Base-by-base conservation (phyloP, 2,113 vertebrate species). In the Oncorhynchus clarkii region DNA sequence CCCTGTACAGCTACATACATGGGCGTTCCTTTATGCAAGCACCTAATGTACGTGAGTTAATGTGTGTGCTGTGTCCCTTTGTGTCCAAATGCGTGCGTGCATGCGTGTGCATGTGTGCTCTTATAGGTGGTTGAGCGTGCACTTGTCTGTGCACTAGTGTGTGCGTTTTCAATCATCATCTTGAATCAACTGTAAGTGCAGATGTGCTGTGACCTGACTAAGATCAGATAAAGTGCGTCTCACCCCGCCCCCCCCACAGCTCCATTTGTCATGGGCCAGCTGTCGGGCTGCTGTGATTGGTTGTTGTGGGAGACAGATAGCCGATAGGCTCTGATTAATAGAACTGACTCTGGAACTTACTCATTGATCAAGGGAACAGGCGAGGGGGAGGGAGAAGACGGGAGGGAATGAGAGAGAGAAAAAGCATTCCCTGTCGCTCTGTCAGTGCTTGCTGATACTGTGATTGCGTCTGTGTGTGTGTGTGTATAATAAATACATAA, bases 251-350 rank as follows among this genome's bases (percentile, higher is more conserved):
- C 65, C 78, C 26, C 83, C 84, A 79, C 80, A 84, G 84, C 85
- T 85, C 90, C 90, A 94, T 94, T 93, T 94, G 91, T 94, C 91
- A 94, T 91, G 90, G 88, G 83, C 89, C 70, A 88, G 92, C 93
- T 94, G 92, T 93, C 92, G 80, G 86, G 83, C 74, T 54, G 73
- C 84, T 81, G 86, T 93, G 92, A 94, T 93, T 94, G 93, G 92
- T 93, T 90, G 92, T 90, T 90, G 77, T 84, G 22, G 89, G 78
- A 87, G 92, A 94, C 93, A 93, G 93, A 93, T 93, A 89, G 89
- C 92, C 93, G 89, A 93, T 93, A 92, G 92, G 91, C 82, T 85
- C 90, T 93, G 93, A 93, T 93, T 93, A 93, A 94, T 93, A 91
- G 91, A 87, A 85, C 90, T 87, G 89, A 91, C 84, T 90, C 90